These are phyloP conservation scores for Oscheius sp. DNA, from an alignment of 1,140 invertebrate species.

Conservation along the genomic window DNA sequence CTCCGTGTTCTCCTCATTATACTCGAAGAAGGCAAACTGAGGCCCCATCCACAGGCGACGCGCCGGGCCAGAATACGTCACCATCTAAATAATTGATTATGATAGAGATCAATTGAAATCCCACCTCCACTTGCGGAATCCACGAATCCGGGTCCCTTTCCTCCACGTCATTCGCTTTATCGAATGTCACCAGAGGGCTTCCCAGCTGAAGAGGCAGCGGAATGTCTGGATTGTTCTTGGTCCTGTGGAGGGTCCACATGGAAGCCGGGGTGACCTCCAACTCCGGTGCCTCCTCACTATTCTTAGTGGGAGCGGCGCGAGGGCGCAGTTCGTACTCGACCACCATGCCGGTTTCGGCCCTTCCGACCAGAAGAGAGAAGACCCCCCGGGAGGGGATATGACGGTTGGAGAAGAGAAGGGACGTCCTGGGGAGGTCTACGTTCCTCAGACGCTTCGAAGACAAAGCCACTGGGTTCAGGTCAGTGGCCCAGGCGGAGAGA, in stretches of 20 bases:
- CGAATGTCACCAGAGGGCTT: slow-evolving; percentile 18
- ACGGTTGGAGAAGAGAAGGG: slow-evolving; percentile 5
- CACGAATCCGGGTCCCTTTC: slow-evolving; percentile 8
- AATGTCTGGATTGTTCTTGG: slow-evolving; percentile 35
- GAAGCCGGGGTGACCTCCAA: slow-evolving; percentile 9
- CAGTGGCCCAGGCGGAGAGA: slow-evolving; percentile 56
- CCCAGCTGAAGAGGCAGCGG: slow-evolving; percentile 15
- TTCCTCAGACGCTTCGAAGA: slow-evolving; percentile 5
- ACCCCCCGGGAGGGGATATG: background rate
- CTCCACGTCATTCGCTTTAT: slow-evolving; percentile 1
- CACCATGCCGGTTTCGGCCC: slow-evolving; percentile 27
- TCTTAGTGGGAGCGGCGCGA: background rate
- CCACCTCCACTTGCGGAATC: slow-evolving; percentile 1
- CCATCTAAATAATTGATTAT: slow-evolving; percentile 41
- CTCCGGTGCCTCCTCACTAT: slow-evolving; percentile 1
- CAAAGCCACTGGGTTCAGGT: slow-evolving; percentile 45
- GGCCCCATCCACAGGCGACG: slow-evolving; percentile 59
- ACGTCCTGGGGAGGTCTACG: background rate
- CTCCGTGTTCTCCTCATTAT: slow-evolving; percentile 28
- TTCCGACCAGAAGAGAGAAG: slow-evolving; percentile 24
- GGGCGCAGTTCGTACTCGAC: slow-evolving; percentile 31
- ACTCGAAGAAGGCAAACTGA: slow-evolving; percentile 55
- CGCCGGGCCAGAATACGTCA: slow-evolving; percentile 55
- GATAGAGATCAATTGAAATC: background rate
- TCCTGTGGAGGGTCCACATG: slow-evolving; percentile 22